Evolutionary conservation across 2,797 vertebrate species (phyloP).

Genomic region (Gymnodraco acuticeps): DNA sequence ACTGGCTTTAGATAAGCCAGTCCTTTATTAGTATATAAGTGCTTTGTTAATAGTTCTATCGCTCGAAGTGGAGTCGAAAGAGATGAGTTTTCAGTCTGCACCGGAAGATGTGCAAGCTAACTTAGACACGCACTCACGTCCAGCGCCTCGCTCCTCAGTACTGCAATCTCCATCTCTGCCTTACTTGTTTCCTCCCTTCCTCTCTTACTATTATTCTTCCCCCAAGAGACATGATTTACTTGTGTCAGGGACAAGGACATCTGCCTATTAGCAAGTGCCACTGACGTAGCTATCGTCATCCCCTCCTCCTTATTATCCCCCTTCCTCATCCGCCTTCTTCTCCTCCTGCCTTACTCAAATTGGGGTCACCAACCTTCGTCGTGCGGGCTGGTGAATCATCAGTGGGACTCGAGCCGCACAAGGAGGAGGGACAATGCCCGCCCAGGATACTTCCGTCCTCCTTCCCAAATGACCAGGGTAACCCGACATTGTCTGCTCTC

Average conservation of each 20-base stretch:
- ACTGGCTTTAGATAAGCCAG: too few species aligned
- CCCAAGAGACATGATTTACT: slow-evolving; percentile 84
- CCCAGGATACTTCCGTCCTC: slow-evolving; percentile 78
- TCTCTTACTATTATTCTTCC: slow-evolving; percentile 63
- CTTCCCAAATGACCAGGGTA: slow-evolving; percentile 82
- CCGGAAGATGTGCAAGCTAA: too few species aligned
- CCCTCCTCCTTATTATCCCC: slow-evolving; percentile 74
- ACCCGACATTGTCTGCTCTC: slow-evolving; percentile 87
- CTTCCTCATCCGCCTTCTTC: slow-evolving; percentile 73
- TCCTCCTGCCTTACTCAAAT: slow-evolving; percentile 81
- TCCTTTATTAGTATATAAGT: too few species aligned
- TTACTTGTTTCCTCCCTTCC: slow-evolving; percentile 64
- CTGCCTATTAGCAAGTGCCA: slow-evolving; percentile 81
- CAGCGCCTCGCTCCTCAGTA: slow-evolving; percentile 45
- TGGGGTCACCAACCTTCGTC: slow-evolving; percentile 85
- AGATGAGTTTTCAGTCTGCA: too few species aligned
- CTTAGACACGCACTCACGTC: slow-evolving; percentile 71
- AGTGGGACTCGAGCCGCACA: slow-evolving; percentile 56
- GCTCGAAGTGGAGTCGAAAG: too few species aligned
- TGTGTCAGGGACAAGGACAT: slow-evolving; percentile 88
- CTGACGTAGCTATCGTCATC: slow-evolving; percentile 81
- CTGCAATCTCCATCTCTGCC: slow-evolving; percentile 67
- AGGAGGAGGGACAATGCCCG: slow-evolving; percentile 61
- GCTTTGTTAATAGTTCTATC: too few species aligned
- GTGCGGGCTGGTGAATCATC: slow-evolving; percentile 84